phyloP scores from a whole-genome alignment of 1,140 invertebrate species.

The Brachionus sp. region DNA sequence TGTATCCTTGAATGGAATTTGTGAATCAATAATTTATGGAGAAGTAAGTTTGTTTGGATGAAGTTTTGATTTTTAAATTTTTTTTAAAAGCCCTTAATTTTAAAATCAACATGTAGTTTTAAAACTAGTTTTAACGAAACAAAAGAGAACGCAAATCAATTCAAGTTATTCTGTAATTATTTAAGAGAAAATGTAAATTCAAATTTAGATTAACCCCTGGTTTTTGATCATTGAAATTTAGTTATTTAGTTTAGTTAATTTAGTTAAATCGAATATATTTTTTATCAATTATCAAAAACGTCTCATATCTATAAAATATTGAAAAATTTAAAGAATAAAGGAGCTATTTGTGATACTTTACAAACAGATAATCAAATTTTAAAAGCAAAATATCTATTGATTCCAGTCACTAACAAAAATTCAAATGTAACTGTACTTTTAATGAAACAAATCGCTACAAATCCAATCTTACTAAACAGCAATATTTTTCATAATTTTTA shows the following conservation, averaged over 20 bases:
- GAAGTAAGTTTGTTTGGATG: background rate
- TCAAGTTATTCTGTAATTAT: background rate
- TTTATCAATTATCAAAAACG: background rate
- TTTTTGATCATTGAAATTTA: background rate
- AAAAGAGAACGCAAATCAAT: background rate
- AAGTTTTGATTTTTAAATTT: background rate
- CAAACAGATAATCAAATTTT: background rate
- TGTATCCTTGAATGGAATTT: background rate
- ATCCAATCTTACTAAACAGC: background rate
- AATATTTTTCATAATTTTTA: background rate
- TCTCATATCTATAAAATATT: background rate
- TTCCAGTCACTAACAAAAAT: background rate
- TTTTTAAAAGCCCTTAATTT: background rate
- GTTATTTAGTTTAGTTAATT: background rate
- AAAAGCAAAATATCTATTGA: background rate
- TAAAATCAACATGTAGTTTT: conserved; percentile 15
- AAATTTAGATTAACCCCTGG: background rate
- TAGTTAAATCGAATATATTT: no score
- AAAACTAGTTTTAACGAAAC: conserved; percentile 8
- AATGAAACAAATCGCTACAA: conserved; percentile 25
- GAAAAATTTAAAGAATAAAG: background rate
- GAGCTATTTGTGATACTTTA: background rate
- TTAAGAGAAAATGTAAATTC: background rate
- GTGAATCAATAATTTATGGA: conserved; percentile 11
- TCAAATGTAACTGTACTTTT: background rate